A percentile compares a stretch with the other conserved stretches of the same genome.
Evolutionary conservation across 2,113 vertebrate genomes (phyloP).

Genomic region (Beaufortia kweichowensis): DNA sequence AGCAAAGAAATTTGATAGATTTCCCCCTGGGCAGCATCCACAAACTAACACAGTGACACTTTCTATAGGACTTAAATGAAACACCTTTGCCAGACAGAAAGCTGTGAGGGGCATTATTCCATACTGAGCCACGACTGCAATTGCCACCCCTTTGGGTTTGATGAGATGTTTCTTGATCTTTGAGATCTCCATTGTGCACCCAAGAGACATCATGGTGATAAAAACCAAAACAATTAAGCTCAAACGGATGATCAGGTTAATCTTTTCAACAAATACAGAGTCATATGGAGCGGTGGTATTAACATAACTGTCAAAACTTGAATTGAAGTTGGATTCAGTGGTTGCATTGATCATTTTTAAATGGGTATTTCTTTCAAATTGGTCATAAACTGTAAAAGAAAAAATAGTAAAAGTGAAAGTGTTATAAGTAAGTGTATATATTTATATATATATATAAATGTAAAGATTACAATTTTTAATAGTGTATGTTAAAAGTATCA

Average conservation of each 20-base stretch:
- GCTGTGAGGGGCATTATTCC: constrained; percentile 84
- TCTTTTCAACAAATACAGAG: constrained; percentile 43
- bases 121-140: constrained; percentile 78
- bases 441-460: neutral
- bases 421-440: neutral
- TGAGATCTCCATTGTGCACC: constrained; percentile 80
- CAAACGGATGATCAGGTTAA: constrained; percentile 60
- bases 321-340: neutral
- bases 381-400: neutral
- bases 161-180: constrained; percentile 79
- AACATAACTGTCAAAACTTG: neutral
- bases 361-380: neutral
- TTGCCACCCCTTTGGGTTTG: constrained; percentile 76
- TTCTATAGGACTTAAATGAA: constrained; percentile 66
- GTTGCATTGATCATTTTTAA: neutral
- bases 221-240: constrained; percentile 63
- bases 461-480: neutral
- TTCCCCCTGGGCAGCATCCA: constrained; percentile 81
- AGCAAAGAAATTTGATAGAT: constrained; percentile 78
- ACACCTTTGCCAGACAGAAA: constrained; percentile 73
- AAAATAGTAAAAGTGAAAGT: neutral
- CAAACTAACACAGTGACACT: constrained; percentile 79
- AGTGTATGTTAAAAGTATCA: too few species aligned
- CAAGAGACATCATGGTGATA: constrained; percentile 73
- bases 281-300: constrained; percentile 50